Evolutionary conservation across 2,888 invertebrate genomes (phyloP), one percentile per base, ranked within the genome.

Genomic region (Tachina grossa): DNA sequence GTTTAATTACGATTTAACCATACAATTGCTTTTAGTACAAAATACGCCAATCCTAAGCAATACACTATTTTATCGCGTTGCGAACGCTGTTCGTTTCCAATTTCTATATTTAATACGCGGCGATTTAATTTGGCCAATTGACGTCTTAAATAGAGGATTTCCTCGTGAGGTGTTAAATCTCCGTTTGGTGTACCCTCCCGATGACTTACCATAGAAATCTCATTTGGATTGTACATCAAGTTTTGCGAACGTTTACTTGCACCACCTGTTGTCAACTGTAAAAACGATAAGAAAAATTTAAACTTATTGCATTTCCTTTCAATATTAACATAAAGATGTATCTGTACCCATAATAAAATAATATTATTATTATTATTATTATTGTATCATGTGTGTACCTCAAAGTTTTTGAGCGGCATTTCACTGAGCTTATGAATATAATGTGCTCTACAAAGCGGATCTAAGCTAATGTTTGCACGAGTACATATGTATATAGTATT

Each of bases 91-190:
- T 96, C 93, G 91, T 96, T 96, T 89, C 98, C 97, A 85, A 97
- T 94, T 93, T 98, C 98, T 87, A 98, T 95, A 9, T 96, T 95
- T 94, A 97, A 95, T 10, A 98, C 96, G 22, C 98, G 95, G 66
- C 97, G 95, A 92, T 97, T 97, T 87, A 98, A 92, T 92, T 97
- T 97, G 31, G 97, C 96, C 90, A 98, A 94, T 93, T 98, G 98
- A 68, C 96, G 94, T 85, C 97, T 95, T 89, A 98, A 94, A 93
- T 97, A 96, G 61, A 96, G 94, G 78, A 97, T 94, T 93, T 97
- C 97, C 92, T 97, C 97, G 86, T 96, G 94, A 10, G 95, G 95
- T 85, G 96, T 93, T 78, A 95, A 94, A 90, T 96, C 96, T 45
- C 94, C 94, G 90, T 95, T 93, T 45, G 96, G 96, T 41, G 96